These are phyloP conservation scores for Hypena proboscidalis DNA, from an alignment of 2,888 invertebrate species.

Conservation along the genomic window DNA sequence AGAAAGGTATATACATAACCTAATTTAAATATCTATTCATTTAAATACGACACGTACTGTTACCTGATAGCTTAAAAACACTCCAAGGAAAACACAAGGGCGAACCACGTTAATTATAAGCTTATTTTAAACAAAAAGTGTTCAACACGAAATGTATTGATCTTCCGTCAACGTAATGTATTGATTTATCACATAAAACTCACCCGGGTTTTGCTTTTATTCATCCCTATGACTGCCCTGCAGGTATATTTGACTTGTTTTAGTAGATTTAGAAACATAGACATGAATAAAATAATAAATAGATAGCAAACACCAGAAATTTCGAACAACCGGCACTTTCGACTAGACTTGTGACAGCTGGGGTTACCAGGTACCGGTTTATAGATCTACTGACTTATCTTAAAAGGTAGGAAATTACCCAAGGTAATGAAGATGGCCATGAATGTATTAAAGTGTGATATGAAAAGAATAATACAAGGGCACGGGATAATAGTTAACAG, in stretches of 20 bases:
- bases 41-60: constrained; percentile 5
- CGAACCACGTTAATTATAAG: constrained; percentile 17
- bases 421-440: too few species aligned
- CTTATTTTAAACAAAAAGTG: constrained; percentile 3
- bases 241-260: constrained; percentile 61
- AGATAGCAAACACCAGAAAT: constrained; percentile 18
- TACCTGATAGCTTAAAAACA: constrained; percentile 6
- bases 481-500: too few species aligned
- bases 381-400: constrained; percentile 1
- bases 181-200: constrained; percentile 43
- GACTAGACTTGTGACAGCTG: constrained; percentile 15
- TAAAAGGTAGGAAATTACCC: too few species aligned
- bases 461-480: too few species aligned
- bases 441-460: too few species aligned
- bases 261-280: constrained; percentile 67
- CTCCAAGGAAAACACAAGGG: constrained; percentile 11
- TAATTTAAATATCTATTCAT: too few species aligned
- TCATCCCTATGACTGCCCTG: constrained; percentile 57
- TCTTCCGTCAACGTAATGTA: not conserved
- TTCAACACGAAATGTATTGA: not conserved
- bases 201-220: constrained; percentile 62
- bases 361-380: constrained; percentile 21
- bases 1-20: too few species aligned
- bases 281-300: constrained; percentile 53
- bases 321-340: constrained; percentile 5